Base-by-base conservation (phyloP, 2,888 invertebrate species). In the Frankliniella fusca region DNA sequence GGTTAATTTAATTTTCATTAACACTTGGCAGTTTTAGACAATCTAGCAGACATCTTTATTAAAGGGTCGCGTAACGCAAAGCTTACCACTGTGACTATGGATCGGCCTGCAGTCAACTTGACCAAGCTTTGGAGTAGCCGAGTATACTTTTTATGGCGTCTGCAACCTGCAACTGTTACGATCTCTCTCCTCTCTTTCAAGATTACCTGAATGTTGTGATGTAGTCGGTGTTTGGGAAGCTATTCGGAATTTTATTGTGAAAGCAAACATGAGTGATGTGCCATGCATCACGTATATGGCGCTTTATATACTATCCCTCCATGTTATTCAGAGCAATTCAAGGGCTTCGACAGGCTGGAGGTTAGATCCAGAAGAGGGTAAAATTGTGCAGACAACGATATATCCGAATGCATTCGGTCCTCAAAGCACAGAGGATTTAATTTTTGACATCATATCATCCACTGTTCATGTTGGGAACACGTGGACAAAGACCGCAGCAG, bases 271-370 rank as follows among this genome's bases (percentile, higher is more conserved):
- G 90, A 89, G 90, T 88, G 90, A 91, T 86, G 89, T 90, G 85
- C 90, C 90, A 87, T 90, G 90, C 88, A 87, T 91, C 87, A 90
- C 90, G 87, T 91, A 91, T 89, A 90, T 93, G 88, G 90, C 92
- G 86, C 88, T 93, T 86, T 93, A 93, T 88, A 90, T 93, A 87
- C 90, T 94, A 88, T 92, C 92, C 85, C 91, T 93, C 87, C 92
- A 93, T 89, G 91, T 93, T 86, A 90, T 93, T 86, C 88, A 91
- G 84, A 94, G 93, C 85, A 95, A 95, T 89, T 95, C 95, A 65
- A 91, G 94, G 85, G 94, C 95, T 27, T 95, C 95, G 82, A 93
- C 93, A 86, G 90, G 94, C 87, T 96, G 96, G 96, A 93, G 93
- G 89, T 89, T 96, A 83, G 95, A 93, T 87, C 89, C 91, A 81